Evolutionary conservation across 2,113 vertebrate species (phyloP).

Genomic region (Neomonachus schauinslandi): DNA sequence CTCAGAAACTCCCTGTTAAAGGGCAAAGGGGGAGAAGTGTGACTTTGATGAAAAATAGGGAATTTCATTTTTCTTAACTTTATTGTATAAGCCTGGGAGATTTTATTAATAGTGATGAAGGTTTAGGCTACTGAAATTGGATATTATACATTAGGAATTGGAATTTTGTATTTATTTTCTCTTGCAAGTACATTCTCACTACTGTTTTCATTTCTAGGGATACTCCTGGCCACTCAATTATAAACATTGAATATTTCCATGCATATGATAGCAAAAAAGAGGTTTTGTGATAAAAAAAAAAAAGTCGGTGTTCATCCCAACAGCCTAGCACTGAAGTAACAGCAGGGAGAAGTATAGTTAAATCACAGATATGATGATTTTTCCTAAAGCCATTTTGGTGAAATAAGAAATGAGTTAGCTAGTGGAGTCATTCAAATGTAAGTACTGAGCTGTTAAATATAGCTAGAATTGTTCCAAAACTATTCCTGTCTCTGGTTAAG

Average conservation of each 20-base stretch:
- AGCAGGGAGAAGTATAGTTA: background rate
- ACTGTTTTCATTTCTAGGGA: background rate
- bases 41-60: background rate
- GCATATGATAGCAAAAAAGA: background rate
- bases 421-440: background rate
- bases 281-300: background rate
- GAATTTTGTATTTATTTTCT: background rate
- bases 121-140: background rate
- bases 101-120: background rate
- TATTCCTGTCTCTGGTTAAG: background rate
- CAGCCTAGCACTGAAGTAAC: background rate
- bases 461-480: background rate
- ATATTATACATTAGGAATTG: background rate
- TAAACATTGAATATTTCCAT: background rate
- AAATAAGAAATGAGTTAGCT: background rate
- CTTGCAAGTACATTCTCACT: background rate
- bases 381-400: background rate
- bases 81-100: background rate
- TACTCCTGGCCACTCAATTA: background rate
- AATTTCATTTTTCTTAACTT: conserved; percentile 10
- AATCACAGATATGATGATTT: background rate
- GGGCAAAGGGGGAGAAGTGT: background rate
- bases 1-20: background rate
- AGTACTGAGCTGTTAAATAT: background rate
- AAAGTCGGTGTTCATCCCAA: background rate